Base-by-base conservation (phyloP, 2,797 vertebrate species). In the Cyprinodon diabolis region DNA sequence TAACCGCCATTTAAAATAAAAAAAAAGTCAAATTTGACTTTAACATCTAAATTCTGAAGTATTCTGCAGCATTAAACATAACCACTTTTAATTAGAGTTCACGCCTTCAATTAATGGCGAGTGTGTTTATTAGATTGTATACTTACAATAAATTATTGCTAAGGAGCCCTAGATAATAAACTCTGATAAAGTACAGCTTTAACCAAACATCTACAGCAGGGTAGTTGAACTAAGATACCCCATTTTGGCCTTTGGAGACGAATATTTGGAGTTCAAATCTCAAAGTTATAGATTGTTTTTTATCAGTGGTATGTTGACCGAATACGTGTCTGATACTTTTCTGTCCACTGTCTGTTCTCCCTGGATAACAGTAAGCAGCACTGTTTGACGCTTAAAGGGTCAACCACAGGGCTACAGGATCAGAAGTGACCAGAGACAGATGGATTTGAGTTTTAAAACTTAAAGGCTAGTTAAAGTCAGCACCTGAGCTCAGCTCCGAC, bases 331-430 rank as follows among this genome's bases (percentile, higher is more conserved):
- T 66, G 55, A 77, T 76, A 66, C 75, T 78, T 75, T 69, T 71
- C 45, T 72, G 76, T 37, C 25, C 69, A 80, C 74, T 73, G 81
- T 79, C 79, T 79, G 72, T 80, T 72, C 74, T 21, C 2, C 23
- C 52, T 6, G 10, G 25, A 56, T 40, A 60, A 19, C 58, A 54
- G 21, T 58, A 21, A 60, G 66, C 70, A 58, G 23, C 66, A 30
- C 23, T 49, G 52, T 58, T 55, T 9, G 0, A 45, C 71, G 86
- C 89, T 91, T 90, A 91, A 81, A 86, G 45, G 82, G 82, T 87
- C 82, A 77, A 70, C 43, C 35, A 47, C 58, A 66, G 75, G 10
- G 21, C 75, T 69, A 70, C n/a, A 71, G 84, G 90, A 91, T 91
- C 87, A 87, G 82, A 72, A 52, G 48, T 23, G 57, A 11, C 15